Evolutionary conservation across 2,888 invertebrate genomes (phyloP), one percentile per base, ranked within the genome.

Genomic region (Mystacides longicornis): DNA sequence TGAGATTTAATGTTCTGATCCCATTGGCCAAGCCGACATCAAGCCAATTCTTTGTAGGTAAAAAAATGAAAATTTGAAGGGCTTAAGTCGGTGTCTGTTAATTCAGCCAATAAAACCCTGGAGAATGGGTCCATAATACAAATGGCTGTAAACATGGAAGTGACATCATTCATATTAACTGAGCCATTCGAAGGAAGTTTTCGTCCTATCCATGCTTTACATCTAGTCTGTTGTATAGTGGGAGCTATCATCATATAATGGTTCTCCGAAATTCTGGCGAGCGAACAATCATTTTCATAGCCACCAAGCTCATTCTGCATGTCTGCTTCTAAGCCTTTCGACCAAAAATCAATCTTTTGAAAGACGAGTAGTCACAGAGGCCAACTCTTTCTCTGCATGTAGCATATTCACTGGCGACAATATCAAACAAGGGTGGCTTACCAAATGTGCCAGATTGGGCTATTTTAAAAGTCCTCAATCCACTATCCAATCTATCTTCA

Each of bases 171-270:
- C 31, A 93, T 74, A 2, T 85, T 82, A 0, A 96, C 89, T 0
- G 89, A 84, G 1, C 86, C 82, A 64, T 87, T 83, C 9, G 79
- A 68, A 0, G 93, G 93, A 56, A 93, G 76, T 68, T 95, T 88
- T 19, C 87, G 83, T 63, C 85, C 85, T 56, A 98, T 80, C 97
- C 97, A 98, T 21, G 83, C 81, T 70, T 89, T 89, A 66, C 93
- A 92, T 1, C 97, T 82, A 0, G 94, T 93, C 75, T 98, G 97
- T 69, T 98, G 98, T 59, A 95, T 93, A 0, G 96, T 95, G 0
- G 97, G 98, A 0, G 95, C 94, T 63, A 98, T 95, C 89, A 98
- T 92, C 89, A 97, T 95, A 68, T 89, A 98, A 67, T 92, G 89
- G 72, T 93, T 89, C 57, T 89, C 86, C 0, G 89, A 81, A 27